Base-by-base conservation (phyloP, 2,113 vertebrate genomes). In the Taxidea taxus region DNA sequence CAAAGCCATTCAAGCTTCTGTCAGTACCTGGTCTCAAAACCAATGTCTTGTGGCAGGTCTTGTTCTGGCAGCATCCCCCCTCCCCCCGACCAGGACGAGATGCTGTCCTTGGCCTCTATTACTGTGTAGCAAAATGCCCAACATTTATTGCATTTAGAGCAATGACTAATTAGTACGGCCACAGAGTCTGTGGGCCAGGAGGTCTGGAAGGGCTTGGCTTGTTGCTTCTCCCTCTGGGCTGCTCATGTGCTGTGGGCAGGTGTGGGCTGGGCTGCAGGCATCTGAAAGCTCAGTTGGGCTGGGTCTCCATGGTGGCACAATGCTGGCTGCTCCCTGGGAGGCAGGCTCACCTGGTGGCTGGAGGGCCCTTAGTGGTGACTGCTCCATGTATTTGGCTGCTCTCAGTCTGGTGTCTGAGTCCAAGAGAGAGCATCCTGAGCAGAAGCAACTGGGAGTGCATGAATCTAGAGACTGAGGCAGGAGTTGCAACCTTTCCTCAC, bases 231-330 rank as follows among this genome's bases (percentile, higher is more conserved):
- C 1, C 29, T 54, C 42, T 0, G 49, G n/a, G 20, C 47, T 6
- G 25, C 51, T 49, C 42, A 2, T 0, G 3, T 9, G 23, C 11
- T 21, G 49, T 0, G 18, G 23, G 4, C 23, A 37, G 85, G 2
- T 2, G 13, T 25, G 4, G 62, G 51, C 39, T 29, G 15, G 85
- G 47, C 29, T 25, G 49, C 18, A 1, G 51, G 16, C 27, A 2
- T 0, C 18, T 0, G 11, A 27, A 34, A 1, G n/a, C 58, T n/a
- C 37, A 0, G 14, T 9, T 8, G 93, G 81, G 56, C 21, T 7
- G 10, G n/a, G 1, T 1, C 4, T 11, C n/a, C 44, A 4, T 0
- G n/a, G 44, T 5, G 44, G 29, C 29, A 1, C 2, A 27, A 14
- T 11, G 44, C 47, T 0, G 5, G 20, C 15, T 31, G 93, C 12